Evolutionary conservation across 2,888 invertebrate genomes (phyloP), one percentile per base, ranked within the genome.

Genomic region (Rugalucina vietnamica): DNA sequence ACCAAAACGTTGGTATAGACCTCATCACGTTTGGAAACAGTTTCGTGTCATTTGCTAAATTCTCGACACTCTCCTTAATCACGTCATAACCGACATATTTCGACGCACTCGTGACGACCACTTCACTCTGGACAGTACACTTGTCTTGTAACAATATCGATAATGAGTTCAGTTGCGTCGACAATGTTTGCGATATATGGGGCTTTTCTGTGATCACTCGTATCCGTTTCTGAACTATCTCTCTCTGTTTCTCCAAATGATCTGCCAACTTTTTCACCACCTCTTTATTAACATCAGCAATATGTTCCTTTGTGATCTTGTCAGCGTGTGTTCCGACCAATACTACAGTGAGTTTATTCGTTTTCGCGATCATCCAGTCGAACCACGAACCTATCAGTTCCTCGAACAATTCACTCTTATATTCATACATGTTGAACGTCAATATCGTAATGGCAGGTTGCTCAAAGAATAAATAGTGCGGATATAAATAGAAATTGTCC

Each of bases 271-370:
- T 86, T 8, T 74, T 78, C 34, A 88, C 86, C 0, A 93, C 92
- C 34, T 91, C 90, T 39, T 86, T 75, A 39, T 88, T 86, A 14
- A 89, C 85, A 24, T 87, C 75, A 36, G 81, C 88, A 12, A 90
- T 84, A 18, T 84, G 75, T 2, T 88, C 79, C 27, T 86, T 76
- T 21, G 82, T 84, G 32, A 94, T 71, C 73, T 84, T 86, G 81
- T 95, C 94, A 8, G 91, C 82, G 54, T 94, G 93, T 0, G 94
- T 94, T 18, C 94, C 95, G 0, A 94, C 93, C 14, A 94, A 85
- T 18, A 94, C 77, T 14, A 94, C 90, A 1, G 91, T 89, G 1
- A 94, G 81, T 72, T 93, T 92, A 83, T 94, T 94, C 34, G 91
- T 92, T 75, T 92, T 92, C 8, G 93, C 91, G 18, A 94, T 91